Conservation (phyloP, 2,797 vertebrate species). For the Ciconia nigra region DNA sequence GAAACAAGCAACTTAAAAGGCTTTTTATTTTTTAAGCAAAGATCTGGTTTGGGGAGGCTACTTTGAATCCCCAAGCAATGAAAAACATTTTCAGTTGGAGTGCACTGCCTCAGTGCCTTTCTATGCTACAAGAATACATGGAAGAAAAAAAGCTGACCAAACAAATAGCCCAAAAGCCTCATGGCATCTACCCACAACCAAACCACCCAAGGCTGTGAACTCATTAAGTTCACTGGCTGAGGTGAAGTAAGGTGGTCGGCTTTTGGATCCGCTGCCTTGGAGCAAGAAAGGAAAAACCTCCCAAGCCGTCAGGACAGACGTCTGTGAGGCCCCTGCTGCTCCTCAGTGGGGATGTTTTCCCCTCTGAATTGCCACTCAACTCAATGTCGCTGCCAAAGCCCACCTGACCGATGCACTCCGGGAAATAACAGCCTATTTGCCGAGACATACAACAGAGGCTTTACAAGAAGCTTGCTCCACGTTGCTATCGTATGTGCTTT, state of each 20-base stretch:
- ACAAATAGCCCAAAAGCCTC: neutral
- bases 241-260: neutral
- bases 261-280: neutral
- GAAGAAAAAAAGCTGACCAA: neutral
- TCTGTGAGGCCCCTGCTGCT: neutral
- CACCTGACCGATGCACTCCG: fast-evolving
- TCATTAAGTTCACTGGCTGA: neutral
- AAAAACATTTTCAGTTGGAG: neutral
- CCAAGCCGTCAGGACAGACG: neutral
- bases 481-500: neutral
- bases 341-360: neutral
- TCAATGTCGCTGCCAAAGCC: neutral
- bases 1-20: constrained; percentile 59
- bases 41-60: constrained; percentile 9
- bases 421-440: neutral
- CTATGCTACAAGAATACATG: neutral
- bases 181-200: neutral
- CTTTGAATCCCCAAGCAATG: constrained; percentile 31
- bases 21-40: constrained; percentile 61
- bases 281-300: neutral
- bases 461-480: neutral
- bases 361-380: neutral
- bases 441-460: neutral
- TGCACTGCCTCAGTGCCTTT: neutral
- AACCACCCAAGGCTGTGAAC: neutral